Evolutionary conservation across 2,888 invertebrate species (phyloP), one percentile per base, ranked within the genome.

Genomic region (Penaeus monodon): DNA sequence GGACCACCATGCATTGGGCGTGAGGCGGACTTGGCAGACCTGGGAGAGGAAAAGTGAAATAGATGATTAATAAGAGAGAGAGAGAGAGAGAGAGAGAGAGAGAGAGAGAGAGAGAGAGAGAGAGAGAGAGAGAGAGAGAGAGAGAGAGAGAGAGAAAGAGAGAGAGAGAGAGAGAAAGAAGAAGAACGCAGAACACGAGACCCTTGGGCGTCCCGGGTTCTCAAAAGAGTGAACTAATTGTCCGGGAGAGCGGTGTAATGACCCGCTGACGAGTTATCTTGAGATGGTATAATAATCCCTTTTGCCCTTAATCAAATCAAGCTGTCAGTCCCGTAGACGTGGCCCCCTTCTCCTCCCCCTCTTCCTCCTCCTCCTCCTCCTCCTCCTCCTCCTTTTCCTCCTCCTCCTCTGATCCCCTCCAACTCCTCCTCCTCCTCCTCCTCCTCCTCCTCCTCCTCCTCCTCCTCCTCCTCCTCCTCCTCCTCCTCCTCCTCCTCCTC

Each of bases 221-320:
- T 49, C 49, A 49, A 66, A 81, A 74, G 64, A 84, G 84, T 65
- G 66, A n/a, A 65, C 84, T 84, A 84, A 84, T 84, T 76, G 84
- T 76, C 27, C 66, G 7, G 65, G 49, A 77, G 22, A 70, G 66
- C 65, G 65, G 76, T 68, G 77, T 84, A 84, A 84, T 84, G 76
- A 76, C 80, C 77, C 29, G 27, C 74, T 65, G 77, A 66, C 77
- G 76, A 77, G 76, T 57, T 66, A 65, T 84, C 38, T 77, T 7
- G 38, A 24, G 80, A 81, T 81, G 80, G 64, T 81, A 65, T 81
- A 81, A 81, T 81, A 76, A 76, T 76, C 27, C 22, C 17, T 20
- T 68, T 68, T 27, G 27, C 68, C 7, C 68, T 68, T 68, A 27
- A 27, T 27, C 68, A n/a, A 27, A 27, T 68, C 68, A n/a, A 27